These are phyloP conservation scores for Lepus americanus DNA, from an alignment of 2,113 vertebrate genomes.

Conservation along the genomic window DNA sequence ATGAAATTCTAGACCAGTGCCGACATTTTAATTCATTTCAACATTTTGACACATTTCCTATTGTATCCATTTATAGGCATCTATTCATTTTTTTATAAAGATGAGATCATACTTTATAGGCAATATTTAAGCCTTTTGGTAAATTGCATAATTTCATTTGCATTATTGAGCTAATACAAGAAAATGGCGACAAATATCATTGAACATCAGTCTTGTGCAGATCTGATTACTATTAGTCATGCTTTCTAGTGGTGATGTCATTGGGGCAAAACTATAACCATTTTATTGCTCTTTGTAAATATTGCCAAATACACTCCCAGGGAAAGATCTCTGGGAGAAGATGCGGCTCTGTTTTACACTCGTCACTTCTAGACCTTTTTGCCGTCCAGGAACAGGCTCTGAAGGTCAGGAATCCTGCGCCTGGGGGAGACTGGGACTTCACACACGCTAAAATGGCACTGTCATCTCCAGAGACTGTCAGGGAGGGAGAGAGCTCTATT, in stretches of 20 bases:
- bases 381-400: neutral
- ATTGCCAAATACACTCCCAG: neutral
- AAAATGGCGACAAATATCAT: neutral
- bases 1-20: neutral
- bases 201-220: neutral
- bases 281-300: neutral
- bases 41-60: neutral
- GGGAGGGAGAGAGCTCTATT: slow-evolving; percentile 32
- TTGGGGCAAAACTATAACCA: neutral
- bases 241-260: neutral
- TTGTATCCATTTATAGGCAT: neutral
- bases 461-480: slow-evolving; percentile 34
- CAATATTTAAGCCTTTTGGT: neutral
- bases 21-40: neutral
- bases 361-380: neutral
- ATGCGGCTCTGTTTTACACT: neutral
- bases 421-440: neutral
- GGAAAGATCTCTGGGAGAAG: neutral
- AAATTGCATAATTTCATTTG: neutral
- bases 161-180: neutral
- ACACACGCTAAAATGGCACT: slow-evolving; percentile 22
- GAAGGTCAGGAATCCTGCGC: neutral
- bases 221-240: neutral
- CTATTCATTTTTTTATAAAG: neutral
- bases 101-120: neutral